Evolutionary conservation across 2,797 vertebrate genomes (phyloP).

Genomic region (Sciaenops ocellatus): DNA sequence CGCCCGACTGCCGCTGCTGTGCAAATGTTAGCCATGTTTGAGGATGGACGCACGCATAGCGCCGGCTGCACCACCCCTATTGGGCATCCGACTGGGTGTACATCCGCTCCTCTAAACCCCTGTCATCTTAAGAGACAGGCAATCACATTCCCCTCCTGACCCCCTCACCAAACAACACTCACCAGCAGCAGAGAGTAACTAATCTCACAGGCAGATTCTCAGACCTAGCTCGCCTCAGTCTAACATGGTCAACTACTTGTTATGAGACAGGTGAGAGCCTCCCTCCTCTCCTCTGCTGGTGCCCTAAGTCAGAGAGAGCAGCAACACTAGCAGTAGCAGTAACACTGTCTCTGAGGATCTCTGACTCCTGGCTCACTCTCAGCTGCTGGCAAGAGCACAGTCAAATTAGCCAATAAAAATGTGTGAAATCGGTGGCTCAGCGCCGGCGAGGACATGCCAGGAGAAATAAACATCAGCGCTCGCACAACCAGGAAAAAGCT

Average conservation of each 20-base stretch:
- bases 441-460: conserved; percentile 81
- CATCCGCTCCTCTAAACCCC: conserved; percentile 63
- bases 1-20: conserved; percentile 82
- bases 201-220: conserved; percentile 61
- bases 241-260: conserved; percentile 65
- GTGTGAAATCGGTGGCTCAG: conserved; percentile 85
- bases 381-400: conserved; percentile 84
- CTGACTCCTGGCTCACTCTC: conserved; percentile 76
- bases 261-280: conserved; percentile 60
- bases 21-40: conserved; percentile 88
- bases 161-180: conserved; percentile 60
- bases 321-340: conserved; percentile 46
- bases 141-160: conserved; percentile 60
- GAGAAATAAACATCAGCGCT: conserved; percentile 86
- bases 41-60: conserved; percentile 73
- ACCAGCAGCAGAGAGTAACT: conserved; percentile 62
- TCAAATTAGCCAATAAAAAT: conserved; percentile 88
- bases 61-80: conserved; percentile 55
- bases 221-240: conserved; percentile 30
- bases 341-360: conserved; percentile 61
- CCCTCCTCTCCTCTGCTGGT: conserved; percentile 26
- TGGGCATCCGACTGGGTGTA: conserved; percentile 61
- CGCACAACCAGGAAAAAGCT: conserved; percentile 74
- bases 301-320: conserved; percentile 45
- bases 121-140: conserved; percentile 77